These are phyloP conservation scores for Leptestheria dahalacensis DNA, from an alignment of 1,140 invertebrate species.

Conservation along the genomic window DNA sequence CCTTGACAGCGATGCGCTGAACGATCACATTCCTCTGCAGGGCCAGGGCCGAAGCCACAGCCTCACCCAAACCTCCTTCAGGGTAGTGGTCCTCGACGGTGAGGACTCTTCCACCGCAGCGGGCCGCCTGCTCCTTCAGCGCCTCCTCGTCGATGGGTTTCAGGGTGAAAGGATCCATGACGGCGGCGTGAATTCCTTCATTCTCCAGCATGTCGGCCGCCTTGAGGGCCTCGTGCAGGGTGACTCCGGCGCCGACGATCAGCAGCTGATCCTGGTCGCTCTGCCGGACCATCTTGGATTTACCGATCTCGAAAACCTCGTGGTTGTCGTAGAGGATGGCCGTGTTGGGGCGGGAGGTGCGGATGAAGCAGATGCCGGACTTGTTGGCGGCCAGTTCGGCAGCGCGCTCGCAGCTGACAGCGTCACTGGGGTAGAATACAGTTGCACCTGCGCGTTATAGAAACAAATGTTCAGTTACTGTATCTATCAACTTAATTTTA, in stretches of 20 bases:
- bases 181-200: slow-evolving; percentile 49
- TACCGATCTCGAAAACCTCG: slow-evolving; percentile 63
- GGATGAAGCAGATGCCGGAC: slow-evolving; percentile 86
- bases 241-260: slow-evolving; percentile 82
- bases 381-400: slow-evolving; percentile 92
- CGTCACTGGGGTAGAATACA: slow-evolving; percentile 94
- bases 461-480: no score
- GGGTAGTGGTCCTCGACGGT: slow-evolving; percentile 97
- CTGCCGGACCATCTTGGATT: slow-evolving; percentile 61
- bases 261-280: slow-evolving; percentile 60
- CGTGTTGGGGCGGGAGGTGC: slow-evolving; percentile 84
- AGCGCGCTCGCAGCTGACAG: slow-evolving; percentile 81
- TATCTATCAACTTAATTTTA: neutral
- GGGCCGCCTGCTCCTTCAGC: slow-evolving; percentile 60
- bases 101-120: slow-evolving; percentile 63
- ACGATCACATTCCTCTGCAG: slow-evolving; percentile 56
- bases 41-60: slow-evolving; percentile 67
- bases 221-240: slow-evolving; percentile 73
- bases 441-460: slow-evolving; percentile 42
- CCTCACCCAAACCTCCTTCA: slow-evolving; percentile 89
- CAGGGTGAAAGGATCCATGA: slow-evolving; percentile 88
- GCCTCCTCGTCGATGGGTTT: slow-evolving; percentile 79
- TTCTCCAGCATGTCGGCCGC: slow-evolving; percentile 61
- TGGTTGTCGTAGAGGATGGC: slow-evolving; percentile 75
- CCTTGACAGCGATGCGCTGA: slow-evolving; percentile 66